Percentiles rank a stretch among this genome's conserved stretches.
Evolutionary conservation across 2,113 vertebrate species (phyloP).

Genomic region (Laticauda colubrina): DNA sequence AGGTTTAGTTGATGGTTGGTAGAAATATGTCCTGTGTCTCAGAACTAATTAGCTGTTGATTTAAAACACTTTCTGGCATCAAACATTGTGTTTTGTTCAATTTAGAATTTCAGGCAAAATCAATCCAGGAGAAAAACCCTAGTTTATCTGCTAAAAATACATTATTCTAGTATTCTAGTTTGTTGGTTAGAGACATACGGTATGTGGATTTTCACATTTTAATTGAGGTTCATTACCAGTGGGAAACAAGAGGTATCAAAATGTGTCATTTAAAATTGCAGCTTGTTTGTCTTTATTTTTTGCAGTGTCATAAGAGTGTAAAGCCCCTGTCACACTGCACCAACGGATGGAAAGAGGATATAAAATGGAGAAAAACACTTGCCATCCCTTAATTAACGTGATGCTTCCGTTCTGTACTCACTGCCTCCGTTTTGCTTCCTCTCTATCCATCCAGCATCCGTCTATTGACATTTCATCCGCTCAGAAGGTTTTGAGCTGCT

Average conservation of each 20-base stretch:
- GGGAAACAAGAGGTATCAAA: constrained; percentile 40
- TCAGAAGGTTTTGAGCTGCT: too few species aligned
- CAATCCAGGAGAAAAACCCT: neutral
- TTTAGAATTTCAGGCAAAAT: neutral
- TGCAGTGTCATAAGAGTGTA: constrained; percentile 31
- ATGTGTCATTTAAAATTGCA: constrained; percentile 46
- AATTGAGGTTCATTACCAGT: constrained; percentile 19
- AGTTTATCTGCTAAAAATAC: constrained; percentile 32
- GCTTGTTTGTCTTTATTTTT: constrained; percentile 46
- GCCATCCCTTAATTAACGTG: too few species aligned
- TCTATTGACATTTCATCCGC: too few species aligned
- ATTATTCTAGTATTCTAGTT: constrained; percentile 27
- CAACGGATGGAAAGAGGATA: too few species aligned
- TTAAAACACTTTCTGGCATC: constrained; percentile 23
- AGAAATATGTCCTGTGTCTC: constrained; percentile 22
- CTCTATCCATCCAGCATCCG: too few species aligned
- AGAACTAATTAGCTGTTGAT: constrained; percentile 30
- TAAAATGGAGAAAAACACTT: too few species aligned
- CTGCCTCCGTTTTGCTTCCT: too few species aligned
- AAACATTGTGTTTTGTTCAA: neutral
- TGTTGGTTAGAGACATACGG: constrained; percentile 28
- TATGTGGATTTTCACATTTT: constrained; percentile 44
- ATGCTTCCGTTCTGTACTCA: too few species aligned
- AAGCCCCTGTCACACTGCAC: too few species aligned
- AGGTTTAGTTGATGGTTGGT: constrained; percentile 14